These are phyloP conservation scores for Mustela nigripes DNA, from an alignment of 2,113 vertebrate genomes.

Conservation along the genomic window DNA sequence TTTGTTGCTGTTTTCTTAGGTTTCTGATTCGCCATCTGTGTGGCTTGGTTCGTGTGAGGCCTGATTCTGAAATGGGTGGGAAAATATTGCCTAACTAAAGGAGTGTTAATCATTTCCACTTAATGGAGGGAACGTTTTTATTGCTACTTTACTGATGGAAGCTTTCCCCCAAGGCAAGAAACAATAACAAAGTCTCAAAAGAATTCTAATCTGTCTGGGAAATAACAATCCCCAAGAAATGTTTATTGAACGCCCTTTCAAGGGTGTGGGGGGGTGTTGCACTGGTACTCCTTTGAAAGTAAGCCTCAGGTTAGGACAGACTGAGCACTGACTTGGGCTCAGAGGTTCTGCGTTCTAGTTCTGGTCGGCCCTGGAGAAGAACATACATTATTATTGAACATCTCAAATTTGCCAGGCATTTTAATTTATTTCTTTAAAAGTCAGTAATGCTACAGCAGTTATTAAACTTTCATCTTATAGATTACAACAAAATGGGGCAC, in stretches of 20 bases:
- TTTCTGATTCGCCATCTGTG: constrained; percentile 63
- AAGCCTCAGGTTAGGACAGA: background rate
- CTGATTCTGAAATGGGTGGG: constrained; percentile 64
- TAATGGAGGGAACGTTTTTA: constrained; percentile 69
- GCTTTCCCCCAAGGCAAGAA: constrained; percentile 71
- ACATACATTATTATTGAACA: background rate
- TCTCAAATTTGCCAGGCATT: background rate
- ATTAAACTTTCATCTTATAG: background rate
- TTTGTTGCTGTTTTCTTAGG: constrained; percentile 73
- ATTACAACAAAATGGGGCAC: constrained; percentile 1
- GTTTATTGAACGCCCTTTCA: background rate
- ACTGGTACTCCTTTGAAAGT: background rate
- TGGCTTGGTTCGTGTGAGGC: constrained; percentile 68
- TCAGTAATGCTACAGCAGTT: background rate
- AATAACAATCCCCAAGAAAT: background rate
- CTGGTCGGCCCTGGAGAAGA: background rate
- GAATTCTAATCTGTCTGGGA: constrained; percentile 64
- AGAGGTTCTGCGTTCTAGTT: background rate
- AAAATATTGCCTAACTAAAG: constrained; percentile 64
- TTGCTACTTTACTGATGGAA: constrained; percentile 63
- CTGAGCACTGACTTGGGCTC: background rate
- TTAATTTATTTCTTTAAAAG: background rate
- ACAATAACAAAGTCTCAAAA: constrained; percentile 70
- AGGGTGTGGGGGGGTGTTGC: background rate
- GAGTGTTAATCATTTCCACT: constrained; percentile 75